Conservation (phyloP, 2,888 invertebrate species). For the Pristionchus fissidentatus region DNA sequence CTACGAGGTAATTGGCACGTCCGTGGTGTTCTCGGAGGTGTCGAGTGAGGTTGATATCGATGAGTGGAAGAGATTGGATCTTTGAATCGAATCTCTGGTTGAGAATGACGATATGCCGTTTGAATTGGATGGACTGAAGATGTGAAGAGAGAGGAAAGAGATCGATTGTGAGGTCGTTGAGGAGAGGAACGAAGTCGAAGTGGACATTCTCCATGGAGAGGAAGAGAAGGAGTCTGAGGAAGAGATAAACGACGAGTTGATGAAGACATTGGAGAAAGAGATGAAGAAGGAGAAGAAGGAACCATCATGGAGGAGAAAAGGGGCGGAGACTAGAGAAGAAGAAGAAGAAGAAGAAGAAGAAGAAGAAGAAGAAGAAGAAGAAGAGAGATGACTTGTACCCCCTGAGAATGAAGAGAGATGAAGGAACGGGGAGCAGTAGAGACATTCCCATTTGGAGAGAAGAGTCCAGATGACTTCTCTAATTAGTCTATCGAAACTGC, state of each 20-base stretch:
- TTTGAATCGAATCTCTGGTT: conserved; percentile 24
- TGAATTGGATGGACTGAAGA: conserved; percentile 2
- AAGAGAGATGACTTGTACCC: background rate
- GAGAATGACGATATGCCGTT: conserved; percentile 26
- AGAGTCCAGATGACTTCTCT: too few relatives aligned
- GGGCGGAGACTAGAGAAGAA: conserved; percentile 15
- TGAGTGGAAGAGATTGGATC: conserved; percentile 20
- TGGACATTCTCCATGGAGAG: background rate
- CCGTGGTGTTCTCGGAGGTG: conserved; percentile 21
- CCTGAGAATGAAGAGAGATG: background rate
- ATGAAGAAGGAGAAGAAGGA: conserved; percentile 12
- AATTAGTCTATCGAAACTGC: too few relatives aligned
- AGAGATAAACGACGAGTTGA: conserved; percentile 32
- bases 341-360: conserved; percentile 5
- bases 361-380: background rate
- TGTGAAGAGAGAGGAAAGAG: conserved; percentile 29
- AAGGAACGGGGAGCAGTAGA: background rate
- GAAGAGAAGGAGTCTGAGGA: conserved; percentile 33
- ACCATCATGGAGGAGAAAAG: too few relatives aligned
- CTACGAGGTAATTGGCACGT: conserved; percentile 41
- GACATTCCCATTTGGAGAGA: too few relatives aligned
- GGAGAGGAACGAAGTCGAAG: background rate
- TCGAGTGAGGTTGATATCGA: conserved; percentile 23
- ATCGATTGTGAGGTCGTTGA: conserved; percentile 24
- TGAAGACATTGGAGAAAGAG: background rate